phyloP scores from a whole-genome alignment of 2,113 vertebrate species.

The Synodontis membranacea region DNA sequence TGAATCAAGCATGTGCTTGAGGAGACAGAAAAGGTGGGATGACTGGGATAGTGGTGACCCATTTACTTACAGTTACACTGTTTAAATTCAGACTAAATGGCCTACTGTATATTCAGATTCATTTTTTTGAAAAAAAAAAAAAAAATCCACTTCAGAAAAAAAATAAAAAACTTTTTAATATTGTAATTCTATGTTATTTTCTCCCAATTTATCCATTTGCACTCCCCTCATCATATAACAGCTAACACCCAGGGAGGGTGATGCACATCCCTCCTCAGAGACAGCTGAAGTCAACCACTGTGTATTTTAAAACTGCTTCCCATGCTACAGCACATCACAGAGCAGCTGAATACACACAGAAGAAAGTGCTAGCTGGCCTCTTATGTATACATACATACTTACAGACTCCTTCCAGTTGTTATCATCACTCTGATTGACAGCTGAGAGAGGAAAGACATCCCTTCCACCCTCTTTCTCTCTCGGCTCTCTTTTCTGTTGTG shows the following conservation, averaged over 20 bases:
- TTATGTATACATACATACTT: background rate
- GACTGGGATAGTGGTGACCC: background rate
- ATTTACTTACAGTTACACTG: background rate
- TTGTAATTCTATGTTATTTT: background rate
- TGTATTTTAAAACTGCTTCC: background rate
- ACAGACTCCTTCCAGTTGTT: background rate
- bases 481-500: background rate
- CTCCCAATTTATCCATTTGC: background rate
- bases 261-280: background rate
- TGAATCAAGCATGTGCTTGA: background rate
- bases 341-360: background rate
- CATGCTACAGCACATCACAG: background rate
- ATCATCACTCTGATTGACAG: background rate
- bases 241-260: background rate
- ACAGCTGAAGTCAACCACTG: background rate
- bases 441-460: background rate
- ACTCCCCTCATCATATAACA: background rate
- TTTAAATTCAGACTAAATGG: conserved; percentile 8
- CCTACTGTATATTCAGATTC: too few relatives aligned
- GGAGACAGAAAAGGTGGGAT: background rate
- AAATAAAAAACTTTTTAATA: too few relatives aligned
- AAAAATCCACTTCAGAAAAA: too few relatives aligned
- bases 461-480: too few relatives aligned
- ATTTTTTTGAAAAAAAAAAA: too few relatives aligned
- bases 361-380: background rate